Evolutionary conservation across 2,888 invertebrate species (phyloP).

Genomic region (Hyppa rectilinea): DNA sequence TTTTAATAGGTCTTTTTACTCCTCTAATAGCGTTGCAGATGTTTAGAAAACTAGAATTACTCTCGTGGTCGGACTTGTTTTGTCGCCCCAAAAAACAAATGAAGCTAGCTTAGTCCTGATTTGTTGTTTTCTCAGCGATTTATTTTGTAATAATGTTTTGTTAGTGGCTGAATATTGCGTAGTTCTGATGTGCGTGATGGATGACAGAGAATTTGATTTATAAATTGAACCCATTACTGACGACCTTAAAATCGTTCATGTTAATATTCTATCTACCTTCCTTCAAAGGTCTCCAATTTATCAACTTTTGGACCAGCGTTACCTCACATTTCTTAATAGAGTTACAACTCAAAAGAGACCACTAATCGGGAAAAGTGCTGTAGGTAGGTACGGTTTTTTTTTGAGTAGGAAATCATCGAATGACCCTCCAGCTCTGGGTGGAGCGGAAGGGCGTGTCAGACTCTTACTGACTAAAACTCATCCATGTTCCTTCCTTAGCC

Average conservation of each 20-base stretch:
- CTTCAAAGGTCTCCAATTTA: slow-evolving; percentile 28
- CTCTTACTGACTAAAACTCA: no score
- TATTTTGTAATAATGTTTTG: not conserved
- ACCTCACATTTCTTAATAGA: not conserved
- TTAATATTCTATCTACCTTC: slow-evolving; percentile 39
- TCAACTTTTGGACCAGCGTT: slow-evolving; percentile 12
- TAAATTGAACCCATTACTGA: slow-evolving; percentile 28
- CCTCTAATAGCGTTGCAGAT: not conserved
- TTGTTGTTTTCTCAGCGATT: slow-evolving; percentile 19
- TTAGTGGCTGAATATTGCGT: not conserved
- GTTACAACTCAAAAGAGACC: slow-evolving; percentile 17
- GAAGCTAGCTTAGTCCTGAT: not conserved
- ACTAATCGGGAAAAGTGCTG: slow-evolving; percentile 21
- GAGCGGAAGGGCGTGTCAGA: no score
- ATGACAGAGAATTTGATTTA: slow-evolving; percentile 34
- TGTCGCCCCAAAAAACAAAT: not conserved
- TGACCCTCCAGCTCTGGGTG: no score
- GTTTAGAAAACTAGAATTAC: not conserved
- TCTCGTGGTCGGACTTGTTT: not conserved
- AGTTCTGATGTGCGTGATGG: slow-evolving; percentile 32
- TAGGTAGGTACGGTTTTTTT: not conserved
- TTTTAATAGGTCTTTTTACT: no score
- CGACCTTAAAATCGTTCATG: slow-evolving; percentile 29
- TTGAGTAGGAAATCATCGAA: no score
- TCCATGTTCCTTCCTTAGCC: no score